Conservation (phyloP, 2,888 invertebrate genomes). For the Hoplodrina blanda region DNA sequence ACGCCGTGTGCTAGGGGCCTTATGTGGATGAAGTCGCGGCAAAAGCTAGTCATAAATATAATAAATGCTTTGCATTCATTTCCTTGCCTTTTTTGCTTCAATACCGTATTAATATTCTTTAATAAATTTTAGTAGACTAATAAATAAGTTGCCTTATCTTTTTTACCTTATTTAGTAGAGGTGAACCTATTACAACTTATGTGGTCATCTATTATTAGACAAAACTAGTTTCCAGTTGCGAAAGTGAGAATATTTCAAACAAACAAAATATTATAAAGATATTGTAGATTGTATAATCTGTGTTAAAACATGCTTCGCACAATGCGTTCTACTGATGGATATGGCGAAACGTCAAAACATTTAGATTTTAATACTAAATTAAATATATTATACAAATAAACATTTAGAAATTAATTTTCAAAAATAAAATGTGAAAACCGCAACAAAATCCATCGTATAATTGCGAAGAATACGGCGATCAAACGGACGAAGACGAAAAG, state of each 20-base stretch:
- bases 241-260: constrained; percentile 16
- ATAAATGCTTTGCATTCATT: not conserved
- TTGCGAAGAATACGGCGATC: no score
- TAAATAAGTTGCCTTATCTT: not conserved
- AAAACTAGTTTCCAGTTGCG: constrained; percentile 19
- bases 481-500: no score
- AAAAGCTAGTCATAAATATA: not conserved
- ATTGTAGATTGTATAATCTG: not conserved
- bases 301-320: not conserved
- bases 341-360: no score
- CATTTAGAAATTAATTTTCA: no score
- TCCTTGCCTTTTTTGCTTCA: not conserved
- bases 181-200: not conserved
- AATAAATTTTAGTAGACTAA: not conserved
- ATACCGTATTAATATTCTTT: not conserved
- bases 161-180: not conserved
- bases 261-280: constrained; percentile 17
- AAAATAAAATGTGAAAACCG: no score
- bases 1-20: no score
- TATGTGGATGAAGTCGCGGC: no score
- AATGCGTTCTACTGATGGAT: no score
- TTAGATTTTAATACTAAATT: no score
- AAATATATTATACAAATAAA: no score
- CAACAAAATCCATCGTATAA: no score
- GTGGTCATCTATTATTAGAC: not conserved